Base-by-base conservation (phyloP, 2,888 invertebrate species). In the Lucinisca nassula region DNA sequence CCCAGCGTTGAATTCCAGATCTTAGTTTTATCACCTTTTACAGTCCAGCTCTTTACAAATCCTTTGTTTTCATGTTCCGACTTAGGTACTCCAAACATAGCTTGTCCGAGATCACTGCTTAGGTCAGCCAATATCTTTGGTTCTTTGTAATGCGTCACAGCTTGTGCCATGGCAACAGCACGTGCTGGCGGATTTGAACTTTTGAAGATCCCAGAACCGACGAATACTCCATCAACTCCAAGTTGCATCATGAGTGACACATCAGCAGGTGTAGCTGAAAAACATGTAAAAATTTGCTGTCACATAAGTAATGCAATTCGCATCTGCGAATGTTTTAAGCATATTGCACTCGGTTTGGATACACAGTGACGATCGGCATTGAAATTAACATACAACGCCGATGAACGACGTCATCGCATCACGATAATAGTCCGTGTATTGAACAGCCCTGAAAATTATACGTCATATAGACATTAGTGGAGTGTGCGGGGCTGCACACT, bases 161-260 rank as follows among this genome's bases (percentile, higher is more conserved):
- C 95, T 84, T 95, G 94, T 0, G 95, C 95, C 94, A 95, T 95
- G 58, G 95, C 95, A 32, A 89, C 92, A 4, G 95, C 95, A 27
- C 95, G 89, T 80, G 91, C 90, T 12, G 87, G 82, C 0, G 95
- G 95, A 61, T 94, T 92, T 27, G 90, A 91, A 83, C 95, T 95
- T 90, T 95, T 95, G 89, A 95, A 95, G 70, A 95, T 95, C 1
- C 95, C 95, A 6, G 95, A 95, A 0, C 95, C 95, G 10, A 95
- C 95, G 84, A 95, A 95, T 12, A 95, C 95, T 0, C 95, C 95
- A 84, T 95, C 95, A 4, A 95, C 95, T 10, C 95, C 95, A 0
- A 95, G 93, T 79, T 95, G 95, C 95, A 95, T 95, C 92, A 95
- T 88, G 30, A 95, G 88, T 8, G 95, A 94, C 3, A 95, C 95